Evolutionary conservation across 1,140 invertebrate genomes (phyloP), one percentile per base, ranked within the genome.

Genomic region (Tetragonula clypearis): DNA sequence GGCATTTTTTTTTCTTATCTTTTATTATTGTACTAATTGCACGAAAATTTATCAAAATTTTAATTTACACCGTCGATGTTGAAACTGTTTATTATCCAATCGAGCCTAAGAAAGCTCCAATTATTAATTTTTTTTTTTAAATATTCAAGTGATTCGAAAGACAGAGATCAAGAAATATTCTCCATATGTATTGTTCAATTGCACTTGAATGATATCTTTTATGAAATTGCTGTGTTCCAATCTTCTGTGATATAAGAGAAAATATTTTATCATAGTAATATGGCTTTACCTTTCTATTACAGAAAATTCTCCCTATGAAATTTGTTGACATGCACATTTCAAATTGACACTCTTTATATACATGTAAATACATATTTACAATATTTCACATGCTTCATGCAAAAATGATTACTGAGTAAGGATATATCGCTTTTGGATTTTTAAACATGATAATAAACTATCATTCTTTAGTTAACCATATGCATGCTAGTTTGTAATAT

Each of bases 371-470:
- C 41, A 49, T 49, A 74, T 49, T 73, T 73, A 73, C 26, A 76
- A 79, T 41, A 82, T 73, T 86, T 80, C 35, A 56, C 84, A 81
- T 88, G 82, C 82, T 77, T 77, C 87, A 88, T 88, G 87, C 87
- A 87, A 80, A 35, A 41, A 19, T n/a, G 11, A 41, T 68, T 71
- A 71, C 6, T 73, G 49, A 14, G n/a, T 74, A 35, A 55, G 17
- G 17, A 74, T 19, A 74, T 19, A 53, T 15, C 19, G 23, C 11
- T 26, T 26, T 74, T 55, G 11, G 1, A 23, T 30, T 66, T 23
- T 21, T 21, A 60, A 68, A 65, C 55, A 23, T 41, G 49, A 35
- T 35, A 56, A 35, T 35, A 68, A 30, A 73, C 23, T 62, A 30
- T 71, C 41, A 35, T 62, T 72, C 14, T 17, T 6, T 55, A 58